These are phyloP conservation scores for Bombus consobrinus DNA, from an alignment of 1,140 invertebrate species.

Conservation along the genomic window DNA sequence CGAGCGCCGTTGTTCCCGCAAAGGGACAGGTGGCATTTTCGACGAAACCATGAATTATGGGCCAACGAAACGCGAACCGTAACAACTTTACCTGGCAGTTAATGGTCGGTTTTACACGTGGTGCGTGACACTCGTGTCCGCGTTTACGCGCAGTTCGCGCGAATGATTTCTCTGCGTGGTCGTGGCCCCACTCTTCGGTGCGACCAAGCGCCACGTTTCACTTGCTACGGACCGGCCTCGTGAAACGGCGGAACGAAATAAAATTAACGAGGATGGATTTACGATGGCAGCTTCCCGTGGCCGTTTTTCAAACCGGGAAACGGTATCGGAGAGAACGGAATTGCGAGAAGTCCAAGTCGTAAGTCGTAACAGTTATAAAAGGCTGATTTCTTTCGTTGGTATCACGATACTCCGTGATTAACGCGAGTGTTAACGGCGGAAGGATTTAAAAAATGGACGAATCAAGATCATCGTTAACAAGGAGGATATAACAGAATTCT, in stretches of 20 bases:
- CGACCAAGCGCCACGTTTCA: neutral
- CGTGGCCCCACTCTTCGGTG: no score
- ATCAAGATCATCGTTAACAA: conserved; percentile 2
- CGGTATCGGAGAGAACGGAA: no score
- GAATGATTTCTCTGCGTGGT: neutral
- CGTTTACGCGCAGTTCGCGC: neutral
- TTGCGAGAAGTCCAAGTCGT: no score
- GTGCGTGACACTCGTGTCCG: conserved; percentile 1
- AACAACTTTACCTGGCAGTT: conserved; percentile 48
- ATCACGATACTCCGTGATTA: no score
- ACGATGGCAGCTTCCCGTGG: neutral
- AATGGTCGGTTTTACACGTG: conserved; percentile 51
- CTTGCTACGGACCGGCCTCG: neutral
- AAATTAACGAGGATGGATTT: conserved; percentile 38
- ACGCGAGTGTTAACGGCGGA: neutral
- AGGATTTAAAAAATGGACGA: neutral
- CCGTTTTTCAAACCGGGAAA: no score
- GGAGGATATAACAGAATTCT: conserved; percentile 29
- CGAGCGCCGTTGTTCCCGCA: neutral
- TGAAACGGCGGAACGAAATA: conserved; percentile 20
- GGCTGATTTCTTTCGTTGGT: no score
- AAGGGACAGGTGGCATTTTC: neutral
- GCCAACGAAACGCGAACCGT: conserved; percentile 25
- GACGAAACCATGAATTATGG: conserved; percentile 20
- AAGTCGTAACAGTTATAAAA: no score